Evolutionary conservation across 2,888 invertebrate species (phyloP), one percentile per base, ranked within the genome.

Genomic region (Epistrophella euchroma): DNA sequence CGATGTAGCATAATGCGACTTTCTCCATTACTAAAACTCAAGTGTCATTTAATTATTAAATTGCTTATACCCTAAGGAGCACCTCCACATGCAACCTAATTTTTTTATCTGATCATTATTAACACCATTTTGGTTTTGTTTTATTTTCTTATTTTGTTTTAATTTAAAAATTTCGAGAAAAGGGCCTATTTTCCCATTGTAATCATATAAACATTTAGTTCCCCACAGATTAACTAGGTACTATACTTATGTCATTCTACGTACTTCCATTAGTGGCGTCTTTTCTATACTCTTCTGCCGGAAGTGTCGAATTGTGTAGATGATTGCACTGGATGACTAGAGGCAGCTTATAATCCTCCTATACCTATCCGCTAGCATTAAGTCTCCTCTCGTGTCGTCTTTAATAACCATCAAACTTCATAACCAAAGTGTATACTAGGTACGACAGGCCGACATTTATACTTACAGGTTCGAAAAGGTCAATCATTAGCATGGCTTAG

Each of bases 221-320:
- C 66, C 11, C 4, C 4, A 7, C 7, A 11, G 11, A 32, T 35
- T 11, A 56, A 10, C 10, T 1, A n/a, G n/a, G n/a, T n/a, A n/a
- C 10, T 2, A n/a, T 17, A 17, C 9, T 60, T 15, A 22, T 35
- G 19, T 58, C 58, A 37, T 37, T 37, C 22, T 37, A 37, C 5
- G 37, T 7, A 15, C 82, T 64, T 82, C 74, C 56, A 81, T 82
- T 82, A 77, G 74, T 78, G 77, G 74, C 77, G 81, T 78, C 82
- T 32, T 0, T 77, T 78, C 82, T 32, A 2, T 77, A 76, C 66
- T 28, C 47, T 50, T 60, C 13, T 78, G 32, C 82, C 86, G 86
- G 86, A 86, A 86, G 78, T 86, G 77, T 86, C 86, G 74, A 86
- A 82, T 86, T 86, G 66, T 66, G 64, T 82, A 78, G 78, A 78